Evolutionary conservation across 2,113 vertebrate genomes (phyloP), one percentile per base, ranked within the genome.

Genomic region (Tenrec ecaudatus): DNA sequence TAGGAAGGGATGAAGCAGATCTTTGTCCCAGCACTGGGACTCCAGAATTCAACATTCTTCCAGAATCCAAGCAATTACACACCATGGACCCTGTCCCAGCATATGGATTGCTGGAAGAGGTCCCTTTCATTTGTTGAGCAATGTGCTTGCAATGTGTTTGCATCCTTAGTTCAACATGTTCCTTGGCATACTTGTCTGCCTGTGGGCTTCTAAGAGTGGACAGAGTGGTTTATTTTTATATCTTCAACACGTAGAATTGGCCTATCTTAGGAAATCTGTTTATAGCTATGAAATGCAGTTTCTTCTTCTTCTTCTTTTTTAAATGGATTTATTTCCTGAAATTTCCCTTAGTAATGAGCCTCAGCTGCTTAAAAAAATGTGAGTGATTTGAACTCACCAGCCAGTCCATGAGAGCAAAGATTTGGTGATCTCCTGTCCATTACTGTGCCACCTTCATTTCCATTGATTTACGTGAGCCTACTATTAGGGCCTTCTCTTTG

Each of bases 151-250:
- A 17, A 57, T 53, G 53, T 29, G n/a, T 20, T 43, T 27, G 16
- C 15, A 10, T 17, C 2, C 1, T 23, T 58, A 14, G 6, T 43
- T 53, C 22, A 38, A 47, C 29, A 6, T 1, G 2, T 38, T 12
- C 17, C 29, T 0, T 38, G 58, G 64, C 53, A 81, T 33, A 25
- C 16, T 92, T 58, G 22, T 88, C n/a, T 43, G 40, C 15, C 66
- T 19, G 4, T 2, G 16, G 57, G n/a, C 0, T 79, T 79, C 29
- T 60, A 82, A 82, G 78, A 75, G 71, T 11, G 47, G 23, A 66
- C 2, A 86, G 17, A 93, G 58, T 29, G 43, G 78, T 60, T 91
- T 82, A 77, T 68, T 85, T 62, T 93, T 68, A 36, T 36, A 86
- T 77, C 38, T 82, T 79, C 58, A 73, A 58, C 78, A 82, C 57